Conservation (phyloP, 2,113 vertebrate species). For the Seriola aureovittata region DNA sequence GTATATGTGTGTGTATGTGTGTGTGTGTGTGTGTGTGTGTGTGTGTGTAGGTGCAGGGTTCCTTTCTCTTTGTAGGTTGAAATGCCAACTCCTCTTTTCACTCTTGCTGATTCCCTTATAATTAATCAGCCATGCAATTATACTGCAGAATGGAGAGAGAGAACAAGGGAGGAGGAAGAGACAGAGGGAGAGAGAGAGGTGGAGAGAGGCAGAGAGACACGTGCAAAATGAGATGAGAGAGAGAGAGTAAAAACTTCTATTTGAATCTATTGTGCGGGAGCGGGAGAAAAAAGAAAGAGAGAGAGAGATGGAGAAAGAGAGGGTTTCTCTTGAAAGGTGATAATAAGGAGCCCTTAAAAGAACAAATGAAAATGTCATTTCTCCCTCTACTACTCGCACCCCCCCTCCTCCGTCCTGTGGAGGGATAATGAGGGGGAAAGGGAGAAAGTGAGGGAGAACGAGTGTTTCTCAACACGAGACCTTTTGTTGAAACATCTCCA, state of each 20-base stretch:
- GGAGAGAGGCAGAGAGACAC: conserved; percentile 23
- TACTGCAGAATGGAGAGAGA: conserved; percentile 61
- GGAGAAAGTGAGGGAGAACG: conserved; percentile 61
- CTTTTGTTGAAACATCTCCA: conserved; percentile 75
- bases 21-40: conserved; percentile 13
- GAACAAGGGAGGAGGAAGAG: not conserved
- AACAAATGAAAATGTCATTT: conserved; percentile 83
- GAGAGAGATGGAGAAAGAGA: conserved; percentile 43
- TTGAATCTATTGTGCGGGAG: conserved; percentile 55
- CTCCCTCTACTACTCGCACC: conserved; percentile 4
- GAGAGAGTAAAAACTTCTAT: conserved; percentile 55
- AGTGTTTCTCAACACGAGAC: conserved; percentile 77
- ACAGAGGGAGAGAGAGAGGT: conserved; percentile 22
- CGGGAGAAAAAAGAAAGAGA: not conserved
- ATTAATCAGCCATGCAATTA: conserved; percentile 84
- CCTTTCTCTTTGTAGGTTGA: conserved; percentile 61
- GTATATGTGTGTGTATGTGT: conserved; percentile 11
- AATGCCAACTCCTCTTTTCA: conserved; percentile 78
- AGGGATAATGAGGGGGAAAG: conserved; percentile 75
- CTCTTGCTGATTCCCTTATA: conserved; percentile 80
- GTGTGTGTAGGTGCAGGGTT: conserved; percentile 50
- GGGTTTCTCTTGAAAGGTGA: conserved; percentile 79
- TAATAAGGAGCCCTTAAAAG: conserved; percentile 82
- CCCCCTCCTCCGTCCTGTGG: conserved; percentile 58
- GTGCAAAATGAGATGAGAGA: conserved; percentile 15